phyloP scores from a whole-genome alignment of 1,140 invertebrate species.

The Gerris buenoi region DNA sequence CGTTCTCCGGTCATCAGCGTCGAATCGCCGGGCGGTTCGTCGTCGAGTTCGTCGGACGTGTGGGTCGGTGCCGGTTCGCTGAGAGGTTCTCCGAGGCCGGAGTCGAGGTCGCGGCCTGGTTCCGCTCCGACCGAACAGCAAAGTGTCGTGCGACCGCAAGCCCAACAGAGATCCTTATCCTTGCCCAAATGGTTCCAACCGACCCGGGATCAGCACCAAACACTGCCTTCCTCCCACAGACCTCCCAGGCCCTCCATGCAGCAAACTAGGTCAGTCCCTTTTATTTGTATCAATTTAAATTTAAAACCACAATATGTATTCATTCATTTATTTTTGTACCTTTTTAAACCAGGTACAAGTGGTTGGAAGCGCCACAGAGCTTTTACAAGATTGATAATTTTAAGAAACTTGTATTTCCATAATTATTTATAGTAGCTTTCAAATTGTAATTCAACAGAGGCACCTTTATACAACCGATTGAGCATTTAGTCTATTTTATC shows the following conservation, averaged over 20 bases:
- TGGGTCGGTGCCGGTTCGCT: neutral
- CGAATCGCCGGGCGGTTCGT: slow-evolving; percentile 29
- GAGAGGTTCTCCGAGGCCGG: neutral
- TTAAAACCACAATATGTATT: neutral
- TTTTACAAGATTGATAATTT: no score
- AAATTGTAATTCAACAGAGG: no score
- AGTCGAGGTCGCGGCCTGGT: slow-evolving; percentile 29
- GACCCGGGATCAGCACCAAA: slow-evolving; percentile 6
- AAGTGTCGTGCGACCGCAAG: slow-evolving; percentile 21
- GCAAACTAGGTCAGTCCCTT: slow-evolving; percentile 1
- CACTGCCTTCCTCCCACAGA: slow-evolving; percentile 13
- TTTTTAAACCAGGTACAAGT: no score
- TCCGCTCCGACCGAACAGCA: slow-evolving; percentile 35
- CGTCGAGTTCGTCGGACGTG: neutral
- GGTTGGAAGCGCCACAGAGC: no score
- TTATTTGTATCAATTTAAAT: neutral
- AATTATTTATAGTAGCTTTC: no score
- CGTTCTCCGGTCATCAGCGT: slow-evolving; percentile 21
- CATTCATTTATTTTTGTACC: no score
- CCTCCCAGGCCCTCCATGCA: slow-evolving; percentile 12
- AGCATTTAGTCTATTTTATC: no score
- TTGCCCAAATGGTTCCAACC: slow-evolving; percentile 42
- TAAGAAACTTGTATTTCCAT: no score
- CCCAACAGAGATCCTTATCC: slow-evolving; percentile 41
- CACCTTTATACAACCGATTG: no score